A percentile compares a stretch with the other conserved stretches of the same genome.
These are phyloP conservation scores for Linnaemya tessellans DNA, from an alignment of 2,888 invertebrate species.

Conservation along the genomic window DNA sequence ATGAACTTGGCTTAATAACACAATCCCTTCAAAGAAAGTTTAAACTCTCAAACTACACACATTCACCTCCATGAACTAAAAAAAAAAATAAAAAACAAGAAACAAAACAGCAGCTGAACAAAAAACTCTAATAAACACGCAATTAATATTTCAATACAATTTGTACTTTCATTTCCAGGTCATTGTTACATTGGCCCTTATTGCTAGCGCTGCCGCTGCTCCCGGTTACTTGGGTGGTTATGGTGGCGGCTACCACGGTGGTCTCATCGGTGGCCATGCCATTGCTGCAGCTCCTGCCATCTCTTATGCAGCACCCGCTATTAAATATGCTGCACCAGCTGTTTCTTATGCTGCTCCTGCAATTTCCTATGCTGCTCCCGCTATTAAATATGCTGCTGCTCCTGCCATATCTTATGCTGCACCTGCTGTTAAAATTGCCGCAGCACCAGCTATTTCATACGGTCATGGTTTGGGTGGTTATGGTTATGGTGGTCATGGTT, in stretches of 20 bases:
- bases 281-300: conserved; percentile 81
- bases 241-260: conserved; percentile 66
- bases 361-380: conserved; percentile 79
- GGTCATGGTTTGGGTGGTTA: conserved; percentile 67
- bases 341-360: conserved; percentile 80
- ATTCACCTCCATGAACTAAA: conserved; percentile 1
- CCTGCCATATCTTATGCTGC: conserved; percentile 81
- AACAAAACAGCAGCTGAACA: background rate
- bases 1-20: background rate
- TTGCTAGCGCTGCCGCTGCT: conserved; percentile 80
- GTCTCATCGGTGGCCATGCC: conserved; percentile 73
- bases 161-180: conserved; percentile 73
- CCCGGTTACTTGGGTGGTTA: conserved; percentile 80
- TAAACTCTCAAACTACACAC: background rate
- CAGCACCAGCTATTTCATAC: conserved; percentile 84
- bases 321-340: conserved; percentile 76
- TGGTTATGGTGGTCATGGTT: conserved; percentile 69
- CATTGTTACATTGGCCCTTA: conserved; percentile 77
- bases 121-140: background rate
- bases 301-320: conserved; percentile 75
- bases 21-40: background rate
- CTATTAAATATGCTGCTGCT: conserved; percentile 84
- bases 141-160: conserved; percentile 1
- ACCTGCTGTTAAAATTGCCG: conserved; percentile 78
- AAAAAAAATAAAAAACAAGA: background rate